Percentiles rank a stretch among this genome's conserved stretches.
These are phyloP conservation scores for Origma solitaria DNA, from an alignment of 2,113 vertebrate species.

Conservation along the genomic window DNA sequence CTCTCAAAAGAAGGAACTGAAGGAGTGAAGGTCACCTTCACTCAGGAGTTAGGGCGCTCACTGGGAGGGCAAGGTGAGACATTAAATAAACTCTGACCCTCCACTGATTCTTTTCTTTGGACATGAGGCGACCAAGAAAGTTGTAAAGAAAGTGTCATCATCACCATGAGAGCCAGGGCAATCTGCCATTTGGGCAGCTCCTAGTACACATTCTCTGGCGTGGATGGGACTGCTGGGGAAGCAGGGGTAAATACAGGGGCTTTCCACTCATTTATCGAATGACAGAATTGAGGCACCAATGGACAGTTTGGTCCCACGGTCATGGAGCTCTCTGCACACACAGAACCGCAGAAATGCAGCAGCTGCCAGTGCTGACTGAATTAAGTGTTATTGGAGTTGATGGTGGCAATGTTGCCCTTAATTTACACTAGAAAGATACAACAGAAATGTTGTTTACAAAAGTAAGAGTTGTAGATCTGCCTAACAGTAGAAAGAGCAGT, in stretches of 20 bases:
- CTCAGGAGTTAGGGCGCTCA: not conserved
- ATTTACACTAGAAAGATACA: not conserved
- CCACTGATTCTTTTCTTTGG: not conserved
- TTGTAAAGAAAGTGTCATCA: not conserved
- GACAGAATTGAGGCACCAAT: not conserved
- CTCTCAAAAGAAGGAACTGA: not conserved
- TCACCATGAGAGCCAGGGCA: not conserved
- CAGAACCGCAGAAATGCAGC: not conserved
- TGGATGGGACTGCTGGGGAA: not conserved
- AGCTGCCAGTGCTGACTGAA: not conserved
- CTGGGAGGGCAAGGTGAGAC: not conserved
- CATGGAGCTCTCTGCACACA: not conserved
- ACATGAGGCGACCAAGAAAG: not conserved
- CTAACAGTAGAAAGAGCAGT: not conserved
- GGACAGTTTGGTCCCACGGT: not conserved
- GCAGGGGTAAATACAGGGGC: not conserved
- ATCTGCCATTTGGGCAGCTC: not conserved
- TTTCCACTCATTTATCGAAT: not conserved
- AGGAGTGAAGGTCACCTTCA: not conserved
- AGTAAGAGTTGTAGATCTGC: not conserved
- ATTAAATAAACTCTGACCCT: not conserved
- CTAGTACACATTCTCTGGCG: accelerated
- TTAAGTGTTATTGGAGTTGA: not conserved
- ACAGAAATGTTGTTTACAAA: not conserved
- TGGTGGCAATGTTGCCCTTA: not conserved